Percentiles rank a stretch among this genome's conserved stretches.
Conservation (phyloP, 2,888 invertebrate genomes). For the Barypeithes pellucidus region DNA sequence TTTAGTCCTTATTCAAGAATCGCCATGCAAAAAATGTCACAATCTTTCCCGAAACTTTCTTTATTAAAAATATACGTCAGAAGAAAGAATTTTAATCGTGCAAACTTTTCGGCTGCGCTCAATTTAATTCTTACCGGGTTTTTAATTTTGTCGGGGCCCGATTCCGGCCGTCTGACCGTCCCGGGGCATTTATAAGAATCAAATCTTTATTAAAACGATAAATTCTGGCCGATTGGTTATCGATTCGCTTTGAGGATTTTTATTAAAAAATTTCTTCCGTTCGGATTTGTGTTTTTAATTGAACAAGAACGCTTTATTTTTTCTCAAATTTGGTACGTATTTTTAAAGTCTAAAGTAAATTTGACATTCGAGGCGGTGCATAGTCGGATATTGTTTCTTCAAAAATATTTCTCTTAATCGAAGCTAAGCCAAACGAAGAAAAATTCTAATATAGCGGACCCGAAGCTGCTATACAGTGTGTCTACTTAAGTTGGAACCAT, state of each 20-base stretch:
- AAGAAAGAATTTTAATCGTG: slow-evolving; percentile 48
- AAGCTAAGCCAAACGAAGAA: no score
- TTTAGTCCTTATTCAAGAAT: background rate
- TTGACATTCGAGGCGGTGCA: no score
- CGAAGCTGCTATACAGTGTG: no score
- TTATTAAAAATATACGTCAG: slow-evolving; percentile 56
- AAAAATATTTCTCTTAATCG: no score
- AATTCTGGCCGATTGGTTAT: slow-evolving; percentile 53
- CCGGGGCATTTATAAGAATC: slow-evolving; percentile 51
- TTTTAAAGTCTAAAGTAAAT: no score
- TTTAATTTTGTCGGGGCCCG: slow-evolving; percentile 47
- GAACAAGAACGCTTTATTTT: background rate
- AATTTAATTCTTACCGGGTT: slow-evolving; percentile 53
- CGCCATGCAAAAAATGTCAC: slow-evolving; percentile 27
- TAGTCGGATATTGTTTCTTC: no score
- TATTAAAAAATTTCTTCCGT: slow-evolving; percentile 29
- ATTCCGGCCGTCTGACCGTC: slow-evolving; percentile 8
- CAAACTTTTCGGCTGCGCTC: slow-evolving; percentile 41
- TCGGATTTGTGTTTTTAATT: background rate
- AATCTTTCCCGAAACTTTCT: slow-evolving; percentile 46
- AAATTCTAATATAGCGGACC: no score
- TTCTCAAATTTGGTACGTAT: no score
- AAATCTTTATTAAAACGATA: slow-evolving; percentile 55
- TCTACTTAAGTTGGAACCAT: no score
- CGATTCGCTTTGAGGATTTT: slow-evolving; percentile 44